A percentile compares a stretch with the other conserved stretches of the same genome.
Conservation (phyloP, 2,797 vertebrate species). For the Siniperca obscura region DNA sequence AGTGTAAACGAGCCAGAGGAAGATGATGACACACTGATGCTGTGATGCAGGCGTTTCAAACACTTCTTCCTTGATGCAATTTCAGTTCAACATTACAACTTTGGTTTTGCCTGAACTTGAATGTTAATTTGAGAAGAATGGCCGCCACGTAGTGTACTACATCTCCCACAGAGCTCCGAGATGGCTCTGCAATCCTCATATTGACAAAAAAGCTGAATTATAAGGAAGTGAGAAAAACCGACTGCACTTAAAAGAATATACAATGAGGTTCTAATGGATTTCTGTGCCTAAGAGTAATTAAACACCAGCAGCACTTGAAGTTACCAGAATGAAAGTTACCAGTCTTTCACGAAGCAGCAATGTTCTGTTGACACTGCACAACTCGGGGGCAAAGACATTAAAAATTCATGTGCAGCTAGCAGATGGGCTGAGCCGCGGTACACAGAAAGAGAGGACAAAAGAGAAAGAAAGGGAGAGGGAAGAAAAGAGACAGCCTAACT, state of each 20-base stretch:
- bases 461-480: constrained; percentile 10
- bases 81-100: constrained; percentile 1
- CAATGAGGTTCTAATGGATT: constrained; percentile 9
- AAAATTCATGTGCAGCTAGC: constrained; percentile 58
- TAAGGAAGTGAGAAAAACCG: not conserved
- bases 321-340: constrained; percentile 15
- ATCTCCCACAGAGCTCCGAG: no score
- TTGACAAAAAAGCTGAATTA: not conserved
- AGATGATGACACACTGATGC: not conserved
- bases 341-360: constrained; percentile 10
- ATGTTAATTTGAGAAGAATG: constrained; percentile 51
- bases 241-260: constrained; percentile 15
- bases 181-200: not conserved
- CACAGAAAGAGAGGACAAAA: constrained; percentile 31
- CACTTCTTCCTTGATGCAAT: constrained; percentile 24
- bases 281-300: constrained; percentile 28
- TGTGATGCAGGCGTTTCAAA: constrained; percentile 11
- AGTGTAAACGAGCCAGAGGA: constrained; percentile 11
- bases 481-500: not conserved
- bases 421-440: constrained; percentile 47
- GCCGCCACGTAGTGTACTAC: no score
- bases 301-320: constrained; percentile 26
- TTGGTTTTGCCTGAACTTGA: constrained; percentile 23
- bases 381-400: constrained; percentile 60
- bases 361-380: constrained; percentile 36